phyloP scores from a whole-genome alignment of 2,888 invertebrate species.

The Meteorus cinctellus region DNA sequence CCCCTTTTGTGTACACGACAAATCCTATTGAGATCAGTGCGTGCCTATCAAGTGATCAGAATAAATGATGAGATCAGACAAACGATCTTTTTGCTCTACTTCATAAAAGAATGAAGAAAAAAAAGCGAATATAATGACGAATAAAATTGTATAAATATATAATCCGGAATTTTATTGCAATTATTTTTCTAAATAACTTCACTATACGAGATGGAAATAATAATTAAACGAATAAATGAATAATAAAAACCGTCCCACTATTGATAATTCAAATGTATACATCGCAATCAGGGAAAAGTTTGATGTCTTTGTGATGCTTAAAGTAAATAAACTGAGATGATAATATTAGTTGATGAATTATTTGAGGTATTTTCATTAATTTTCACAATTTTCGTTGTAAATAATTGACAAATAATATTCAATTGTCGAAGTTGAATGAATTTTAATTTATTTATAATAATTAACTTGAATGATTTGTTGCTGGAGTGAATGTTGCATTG shows the following conservation, averaged over 20 bases:
- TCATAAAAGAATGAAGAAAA: not conserved
- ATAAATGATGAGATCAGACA: conserved; percentile 1
- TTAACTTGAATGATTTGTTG: too few species aligned
- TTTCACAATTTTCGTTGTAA: not conserved
- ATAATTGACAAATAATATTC: not conserved
- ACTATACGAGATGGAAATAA: not conserved
- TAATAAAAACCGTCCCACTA: conserved; percentile 3
- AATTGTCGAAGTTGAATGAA: too few species aligned
- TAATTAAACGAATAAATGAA: not conserved
- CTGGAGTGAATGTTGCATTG: too few species aligned
- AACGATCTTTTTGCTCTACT: too few species aligned
- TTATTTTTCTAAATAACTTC: conserved; percentile 7
- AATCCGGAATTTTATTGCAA: not conserved
- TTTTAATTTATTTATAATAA: too few species aligned
- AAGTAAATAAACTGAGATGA: not conserved
- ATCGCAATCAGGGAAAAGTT: not conserved
- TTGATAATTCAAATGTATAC: not conserved
- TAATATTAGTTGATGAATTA: not conserved
- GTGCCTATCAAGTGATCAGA: conserved; percentile 45
- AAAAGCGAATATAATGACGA: not conserved
- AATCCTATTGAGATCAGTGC: conserved; percentile 4
- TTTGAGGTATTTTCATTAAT: not conserved
- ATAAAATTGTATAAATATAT: not conserved
- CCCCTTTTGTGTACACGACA: not conserved
- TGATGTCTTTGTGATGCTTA: not conserved